Conservation (phyloP, 1,140 invertebrate species). For the Sesamia nonagrioides region DNA sequence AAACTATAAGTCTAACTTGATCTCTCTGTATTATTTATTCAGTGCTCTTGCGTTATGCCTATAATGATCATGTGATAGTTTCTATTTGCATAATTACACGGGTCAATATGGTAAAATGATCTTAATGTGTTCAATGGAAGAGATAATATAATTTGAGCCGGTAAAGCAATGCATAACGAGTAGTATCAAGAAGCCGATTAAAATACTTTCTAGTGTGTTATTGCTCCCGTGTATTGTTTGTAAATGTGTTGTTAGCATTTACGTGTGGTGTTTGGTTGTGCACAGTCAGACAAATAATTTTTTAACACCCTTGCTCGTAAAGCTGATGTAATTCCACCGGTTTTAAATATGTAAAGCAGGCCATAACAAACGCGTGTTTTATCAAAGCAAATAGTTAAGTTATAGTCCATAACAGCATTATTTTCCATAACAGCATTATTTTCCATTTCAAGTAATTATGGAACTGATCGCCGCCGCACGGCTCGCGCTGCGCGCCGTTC, state of each 20-base stretch:
- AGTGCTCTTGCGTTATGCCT: neutral
- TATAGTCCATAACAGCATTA: too few relatives aligned
- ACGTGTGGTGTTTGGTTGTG: neutral
- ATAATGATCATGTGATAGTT: conserved; percentile 6
- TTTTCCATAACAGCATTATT: too few relatives aligned
- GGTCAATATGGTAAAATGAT: conserved; percentile 18
- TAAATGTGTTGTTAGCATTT: neutral
- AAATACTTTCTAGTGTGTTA: conserved; percentile 30
- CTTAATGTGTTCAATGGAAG: conserved; percentile 17
- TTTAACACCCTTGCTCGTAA: too few relatives aligned
- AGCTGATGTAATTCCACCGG: too few relatives aligned
- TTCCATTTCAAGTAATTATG: too few relatives aligned
- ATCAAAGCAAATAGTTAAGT: too few relatives aligned
- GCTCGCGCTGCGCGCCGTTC: too few relatives aligned
- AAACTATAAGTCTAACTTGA: neutral
- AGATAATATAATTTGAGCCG: neutral
- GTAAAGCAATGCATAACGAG: conserved; percentile 14
- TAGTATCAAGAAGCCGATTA: neutral
- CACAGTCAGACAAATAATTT: too few relatives aligned
- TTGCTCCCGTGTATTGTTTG: conserved; percentile 26
- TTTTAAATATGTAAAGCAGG: too few relatives aligned
- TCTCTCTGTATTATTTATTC: neutral
- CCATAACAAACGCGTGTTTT: too few relatives aligned
- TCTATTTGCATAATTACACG: conserved; percentile 46
- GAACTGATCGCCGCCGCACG: too few relatives aligned